Percentiles rank a stretch among this genome's conserved stretches.
Evolutionary conservation across 2,797 vertebrate genomes (phyloP).

Genomic region (Crocidura indochinensis): DNA sequence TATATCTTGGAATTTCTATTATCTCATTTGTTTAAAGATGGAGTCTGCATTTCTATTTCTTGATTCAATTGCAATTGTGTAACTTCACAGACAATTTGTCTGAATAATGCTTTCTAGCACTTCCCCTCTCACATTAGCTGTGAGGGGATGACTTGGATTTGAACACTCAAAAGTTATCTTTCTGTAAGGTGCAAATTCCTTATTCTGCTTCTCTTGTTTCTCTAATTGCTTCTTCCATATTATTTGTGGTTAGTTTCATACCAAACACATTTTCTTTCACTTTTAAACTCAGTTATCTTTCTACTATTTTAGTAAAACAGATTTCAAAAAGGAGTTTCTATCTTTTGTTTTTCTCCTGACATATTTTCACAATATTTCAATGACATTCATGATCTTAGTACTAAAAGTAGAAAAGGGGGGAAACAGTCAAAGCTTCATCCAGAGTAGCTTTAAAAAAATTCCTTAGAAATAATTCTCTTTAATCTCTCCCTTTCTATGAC

Average conservation of each 20-base stretch:
- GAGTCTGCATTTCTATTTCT: constrained; percentile 13
- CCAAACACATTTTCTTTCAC: constrained; percentile 64
- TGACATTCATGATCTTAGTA: constrained; percentile 4
- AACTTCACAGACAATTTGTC: constrained; percentile 64
- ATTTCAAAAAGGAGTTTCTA: constrained; percentile 63
- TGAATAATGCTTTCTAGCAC: constrained; percentile 1
- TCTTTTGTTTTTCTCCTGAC: constrained; percentile 56
- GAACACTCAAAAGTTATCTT: constrained; percentile 64
- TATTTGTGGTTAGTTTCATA: constrained; percentile 69
- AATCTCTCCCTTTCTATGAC: neutral
- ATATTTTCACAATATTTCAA: constrained; percentile 47
- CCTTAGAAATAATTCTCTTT: neutral
- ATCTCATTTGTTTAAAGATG: constrained; percentile 40
- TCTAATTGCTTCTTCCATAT: constrained; percentile 44
- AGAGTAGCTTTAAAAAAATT: constrained; percentile 1
- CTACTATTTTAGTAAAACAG: constrained; percentile 73
- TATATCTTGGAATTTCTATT: neutral
- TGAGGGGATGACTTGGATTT: constrained; percentile 44
- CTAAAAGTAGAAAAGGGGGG: neutral
- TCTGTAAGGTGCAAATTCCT: constrained; percentile 26
- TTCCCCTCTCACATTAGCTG: constrained; percentile 37
- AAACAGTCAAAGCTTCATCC: neutral
- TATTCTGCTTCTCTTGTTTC: constrained; percentile 43
- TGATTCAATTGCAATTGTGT: constrained; percentile 31
- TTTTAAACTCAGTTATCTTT: constrained; percentile 77